phyloP scores from a whole-genome alignment of 2,113 vertebrate genomes.

The Gopherus evgoodei region DNA sequence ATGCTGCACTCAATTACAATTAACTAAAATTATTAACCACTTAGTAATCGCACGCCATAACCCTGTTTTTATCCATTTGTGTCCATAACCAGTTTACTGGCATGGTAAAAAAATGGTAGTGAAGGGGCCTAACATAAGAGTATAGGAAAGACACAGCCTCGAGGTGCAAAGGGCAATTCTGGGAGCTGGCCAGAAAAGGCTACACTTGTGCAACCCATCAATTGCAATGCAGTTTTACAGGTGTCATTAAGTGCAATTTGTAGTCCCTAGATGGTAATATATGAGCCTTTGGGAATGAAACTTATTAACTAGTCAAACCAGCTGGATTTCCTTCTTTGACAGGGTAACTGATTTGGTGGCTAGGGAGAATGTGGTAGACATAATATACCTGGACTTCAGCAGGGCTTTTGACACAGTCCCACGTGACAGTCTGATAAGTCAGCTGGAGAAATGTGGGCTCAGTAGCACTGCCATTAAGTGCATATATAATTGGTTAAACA shows the following conservation, averaged over 20 bases:
- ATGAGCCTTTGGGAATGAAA: not conserved
- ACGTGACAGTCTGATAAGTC: too few species aligned
- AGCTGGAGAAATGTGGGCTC: too few species aligned
- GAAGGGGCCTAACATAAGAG: not conserved
- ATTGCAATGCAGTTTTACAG: not conserved
- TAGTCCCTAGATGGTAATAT: not conserved
- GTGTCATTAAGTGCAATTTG: slow-evolving; percentile 20
- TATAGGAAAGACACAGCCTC: not conserved
- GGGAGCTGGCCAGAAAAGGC: not conserved
- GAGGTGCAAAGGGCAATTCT: slow-evolving; percentile 3
- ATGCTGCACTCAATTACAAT: not conserved
- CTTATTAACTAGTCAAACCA: not conserved
- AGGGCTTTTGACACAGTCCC: too few species aligned
- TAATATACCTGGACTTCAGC: too few species aligned
- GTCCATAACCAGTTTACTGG: not conserved
- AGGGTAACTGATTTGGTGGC: too few species aligned
- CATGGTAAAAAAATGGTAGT: not conserved
- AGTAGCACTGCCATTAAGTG: too few species aligned
- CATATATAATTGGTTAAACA: too few species aligned
- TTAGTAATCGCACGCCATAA: not conserved
- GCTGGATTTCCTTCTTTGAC: too few species aligned
- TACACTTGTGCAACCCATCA: not conserved
- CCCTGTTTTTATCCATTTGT: not conserved
- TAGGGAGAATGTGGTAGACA: too few species aligned
- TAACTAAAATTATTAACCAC: not conserved